phyloP scores from a whole-genome alignment of 92 coral and sea anemone species.

The Siderastrea radians region DNA sequence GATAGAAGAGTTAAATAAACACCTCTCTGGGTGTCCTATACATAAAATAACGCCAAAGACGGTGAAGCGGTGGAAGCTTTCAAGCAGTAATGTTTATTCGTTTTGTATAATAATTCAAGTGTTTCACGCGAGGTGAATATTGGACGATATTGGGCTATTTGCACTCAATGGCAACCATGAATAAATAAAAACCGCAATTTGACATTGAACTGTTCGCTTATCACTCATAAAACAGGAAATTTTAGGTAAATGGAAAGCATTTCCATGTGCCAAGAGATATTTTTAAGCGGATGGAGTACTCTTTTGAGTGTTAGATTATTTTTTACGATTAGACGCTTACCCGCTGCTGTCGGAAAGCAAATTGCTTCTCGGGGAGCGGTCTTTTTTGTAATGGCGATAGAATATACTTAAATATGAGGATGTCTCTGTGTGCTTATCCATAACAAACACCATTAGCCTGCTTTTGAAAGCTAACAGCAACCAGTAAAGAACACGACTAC shows the following conservation, averaged over 20 bases:
- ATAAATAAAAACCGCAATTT: constrained; percentile 43
- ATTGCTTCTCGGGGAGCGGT: constrained; percentile 6
- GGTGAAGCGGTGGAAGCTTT: not conserved
- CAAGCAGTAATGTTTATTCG: constrained; percentile 29
- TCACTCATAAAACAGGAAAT: constrained; percentile 50
- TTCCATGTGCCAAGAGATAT: constrained; percentile 30
- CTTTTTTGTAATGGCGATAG: not conserved
- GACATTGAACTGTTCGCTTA: constrained; percentile 54
- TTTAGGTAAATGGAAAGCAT: constrained; percentile 47
- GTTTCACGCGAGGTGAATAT: constrained; percentile 49
- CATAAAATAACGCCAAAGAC: not conserved
- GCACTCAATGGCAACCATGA: constrained; percentile 40
- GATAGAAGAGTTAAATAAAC: not conserved
- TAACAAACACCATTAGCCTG: constrained; percentile 15
- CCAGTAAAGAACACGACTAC: not conserved
- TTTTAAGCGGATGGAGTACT: constrained; percentile 32
- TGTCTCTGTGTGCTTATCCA: constrained; percentile 7
- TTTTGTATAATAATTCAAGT: constrained; percentile 16
- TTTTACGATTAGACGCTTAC: constrained; percentile 10
- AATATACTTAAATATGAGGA: not conserved
- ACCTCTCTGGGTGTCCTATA: not conserved
- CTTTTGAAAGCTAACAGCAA: not conserved
- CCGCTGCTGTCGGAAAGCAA: constrained; percentile 35
- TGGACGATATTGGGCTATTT: constrained; percentile 42
- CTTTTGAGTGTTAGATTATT: constrained; percentile 36